phyloP scores from a whole-genome alignment of 2,797 vertebrate genomes.

The Mormyrus proboscirostris region DNA sequence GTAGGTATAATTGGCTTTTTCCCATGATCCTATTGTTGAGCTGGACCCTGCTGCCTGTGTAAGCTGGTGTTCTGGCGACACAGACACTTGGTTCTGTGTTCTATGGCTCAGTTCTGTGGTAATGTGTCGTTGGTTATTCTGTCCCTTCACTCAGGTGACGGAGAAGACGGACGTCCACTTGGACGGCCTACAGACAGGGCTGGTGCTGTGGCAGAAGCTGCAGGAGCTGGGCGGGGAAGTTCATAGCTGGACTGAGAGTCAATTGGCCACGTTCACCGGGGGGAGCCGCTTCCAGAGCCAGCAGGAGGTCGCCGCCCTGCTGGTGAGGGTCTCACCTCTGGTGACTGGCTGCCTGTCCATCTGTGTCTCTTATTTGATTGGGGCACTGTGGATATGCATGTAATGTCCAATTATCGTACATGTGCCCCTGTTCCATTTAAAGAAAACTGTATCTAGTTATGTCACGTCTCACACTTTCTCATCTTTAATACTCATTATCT shows the following conservation, averaged over 20 bases:
- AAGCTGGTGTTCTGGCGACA: background rate
- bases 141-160: constrained; percentile 62
- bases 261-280: constrained; percentile 51
- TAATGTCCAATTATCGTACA: background rate
- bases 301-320: constrained; percentile 57
- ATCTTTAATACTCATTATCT: background rate
- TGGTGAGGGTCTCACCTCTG: constrained; percentile 56
- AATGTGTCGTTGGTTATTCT: background rate
- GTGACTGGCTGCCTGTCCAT: background rate
- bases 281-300: constrained; percentile 53
- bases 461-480: background rate
- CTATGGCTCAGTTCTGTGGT: background rate
- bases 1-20: background rate
- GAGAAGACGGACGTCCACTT: constrained; percentile 76
- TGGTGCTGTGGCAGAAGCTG: constrained; percentile 78
- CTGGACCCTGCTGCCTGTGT: background rate
- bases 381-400: background rate
- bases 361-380: background rate
- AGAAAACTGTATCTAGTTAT: background rate
- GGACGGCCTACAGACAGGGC: constrained; percentile 70
- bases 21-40: background rate
- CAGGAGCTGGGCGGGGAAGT: constrained; percentile 63
- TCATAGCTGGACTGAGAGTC: constrained; percentile 61
- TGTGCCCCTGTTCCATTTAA: background rate
- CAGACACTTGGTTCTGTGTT: background rate